Evolutionary conservation across 2,797 vertebrate genomes (phyloP), one percentile per base, ranked within the genome.

Genomic region (Benthosema pterotum): DNA sequence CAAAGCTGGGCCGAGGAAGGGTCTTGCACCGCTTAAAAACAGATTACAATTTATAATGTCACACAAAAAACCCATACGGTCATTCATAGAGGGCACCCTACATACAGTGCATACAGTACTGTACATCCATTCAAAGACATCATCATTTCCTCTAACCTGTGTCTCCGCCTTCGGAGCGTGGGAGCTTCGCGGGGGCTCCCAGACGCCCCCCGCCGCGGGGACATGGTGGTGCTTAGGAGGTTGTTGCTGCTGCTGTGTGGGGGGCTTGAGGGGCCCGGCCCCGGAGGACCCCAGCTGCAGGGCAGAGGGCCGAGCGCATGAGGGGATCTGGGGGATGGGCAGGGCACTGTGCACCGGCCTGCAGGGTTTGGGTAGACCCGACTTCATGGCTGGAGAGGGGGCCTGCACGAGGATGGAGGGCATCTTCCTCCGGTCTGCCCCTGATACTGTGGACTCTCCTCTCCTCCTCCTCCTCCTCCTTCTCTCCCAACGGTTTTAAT

Each of bases 291-390:
- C n/a, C 85, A 90, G 14, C 87, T 89, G 7, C 65, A 87, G 74
- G 22, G 83, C 53, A 38, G 0, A 86, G 60, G 55, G 83, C 84
- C 1, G 84, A 90, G 94, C 91, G 75, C n/a, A n/a, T n/a, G 90
- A 90, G 13, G 95, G 93, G 61, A 93, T 87, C 59, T 98, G 96
- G 42, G 95, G 93, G 78, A 98, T 98, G 8, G 96, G 97, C 69
- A 94, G 91, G 57, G 96, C 97, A 17, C 95, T 98, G 91, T 98
- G 96, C 63, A 98, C 91, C 49, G 97, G 97, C 92, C 96, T 97
- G 78, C n/a, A n/a, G n/a, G 96, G 96, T 84, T 97, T 98, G 67
- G 96, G 96, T 80, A 98, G 95, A 93, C 96, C 97, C 5, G 97
- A 98, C 90, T 98, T 98, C 96, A 98, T 98, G 88, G 9, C 6